Base-by-base conservation (phyloP, 2,113 vertebrate genomes). In the Phasianus colchicus region DNA sequence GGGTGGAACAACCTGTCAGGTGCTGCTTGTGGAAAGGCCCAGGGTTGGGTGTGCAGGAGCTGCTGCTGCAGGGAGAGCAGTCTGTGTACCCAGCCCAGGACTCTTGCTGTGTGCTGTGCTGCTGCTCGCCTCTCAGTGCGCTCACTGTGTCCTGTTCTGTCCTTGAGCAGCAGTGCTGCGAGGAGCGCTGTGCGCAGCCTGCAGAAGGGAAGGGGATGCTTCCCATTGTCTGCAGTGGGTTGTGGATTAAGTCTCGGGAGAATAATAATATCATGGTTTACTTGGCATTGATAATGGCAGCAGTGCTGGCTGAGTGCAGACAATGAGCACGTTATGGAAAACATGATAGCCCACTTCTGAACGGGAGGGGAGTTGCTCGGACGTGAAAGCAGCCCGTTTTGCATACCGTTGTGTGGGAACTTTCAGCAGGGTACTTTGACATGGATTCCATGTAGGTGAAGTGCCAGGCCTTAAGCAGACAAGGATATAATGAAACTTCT, bases 211-310 rank as follows among this genome's bases (percentile, higher is more conserved):
- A 79, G 61, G 71, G 85, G 78, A 29, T 60, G 82, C 52, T 96
- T 93, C 65, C 78, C 72, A 47, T 89, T 95, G 96, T 92, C 87
- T 91, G 76, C 67, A 61, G 82, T 50, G 87, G 73, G 69, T 70
- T 95, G 87, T 71, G 91, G 89, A 93, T 92, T 77, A 92, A 92
- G 79, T 93, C 93, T 91, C 47, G 0, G 75, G 87, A 93, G 94
- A 88, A 86, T 89, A 92, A 82, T 94, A 87, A 76, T 76, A 92
- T 63, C 94, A 77, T 89, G 92, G 94, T 86, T 97, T 96, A 77
- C 67, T 95, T 96, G 95, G 87, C 95, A 86, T 80, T 92, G 85
- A 95, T 95, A 95, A 83, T 83, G 91, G 92, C 80, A 88, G 88
- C 18, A 11, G 60, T 88, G 88, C 89, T 91, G 87, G 87, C 92